Percentiles rank a stretch among this genome's conserved stretches.
phyloP scores from a whole-genome alignment of 2,113 vertebrate genomes.

The Prietella phreatophila region DNA sequence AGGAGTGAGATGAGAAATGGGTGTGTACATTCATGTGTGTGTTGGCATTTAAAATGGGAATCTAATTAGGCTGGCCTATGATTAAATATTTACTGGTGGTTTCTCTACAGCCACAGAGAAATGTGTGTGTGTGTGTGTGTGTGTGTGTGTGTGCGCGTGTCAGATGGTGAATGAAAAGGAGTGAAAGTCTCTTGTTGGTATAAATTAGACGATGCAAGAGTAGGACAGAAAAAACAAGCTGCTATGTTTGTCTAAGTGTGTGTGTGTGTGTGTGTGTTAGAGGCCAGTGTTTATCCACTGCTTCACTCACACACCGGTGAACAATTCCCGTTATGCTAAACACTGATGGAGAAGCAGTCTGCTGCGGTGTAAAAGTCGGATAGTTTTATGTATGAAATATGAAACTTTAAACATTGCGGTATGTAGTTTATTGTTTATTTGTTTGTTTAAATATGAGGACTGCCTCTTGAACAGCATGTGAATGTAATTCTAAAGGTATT shows the following conservation, averaged over 20 bases:
- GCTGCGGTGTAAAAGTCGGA: background rate
- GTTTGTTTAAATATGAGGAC: background rate
- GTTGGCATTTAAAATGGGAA: constrained; percentile 43
- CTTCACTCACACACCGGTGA: too few relatives aligned
- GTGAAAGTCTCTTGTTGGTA: constrained; percentile 12
- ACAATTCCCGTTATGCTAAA: background rate
- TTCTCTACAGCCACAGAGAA: constrained; percentile 20
- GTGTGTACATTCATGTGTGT: background rate
- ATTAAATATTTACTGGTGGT: constrained; percentile 54
- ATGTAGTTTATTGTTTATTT: background rate
- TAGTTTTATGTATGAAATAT: background rate
- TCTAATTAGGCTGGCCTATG: constrained; percentile 27
- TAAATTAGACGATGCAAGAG: constrained; percentile 6
- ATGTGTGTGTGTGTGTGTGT: constrained; percentile 16
- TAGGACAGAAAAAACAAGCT: background rate
- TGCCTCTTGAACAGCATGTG: background rate
- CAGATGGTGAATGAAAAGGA: constrained; percentile 8
- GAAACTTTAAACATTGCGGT: background rate
- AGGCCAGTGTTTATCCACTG: background rate
- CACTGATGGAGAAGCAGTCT: background rate
- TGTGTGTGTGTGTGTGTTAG: background rate
- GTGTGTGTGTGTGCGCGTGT: constrained; percentile 14
- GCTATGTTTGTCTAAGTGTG: too few relatives aligned
- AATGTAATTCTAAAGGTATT: background rate
- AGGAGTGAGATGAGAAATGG: background rate